phyloP scores from a whole-genome alignment of 2,888 invertebrate genomes.

The Copidosoma aretas region DNA sequence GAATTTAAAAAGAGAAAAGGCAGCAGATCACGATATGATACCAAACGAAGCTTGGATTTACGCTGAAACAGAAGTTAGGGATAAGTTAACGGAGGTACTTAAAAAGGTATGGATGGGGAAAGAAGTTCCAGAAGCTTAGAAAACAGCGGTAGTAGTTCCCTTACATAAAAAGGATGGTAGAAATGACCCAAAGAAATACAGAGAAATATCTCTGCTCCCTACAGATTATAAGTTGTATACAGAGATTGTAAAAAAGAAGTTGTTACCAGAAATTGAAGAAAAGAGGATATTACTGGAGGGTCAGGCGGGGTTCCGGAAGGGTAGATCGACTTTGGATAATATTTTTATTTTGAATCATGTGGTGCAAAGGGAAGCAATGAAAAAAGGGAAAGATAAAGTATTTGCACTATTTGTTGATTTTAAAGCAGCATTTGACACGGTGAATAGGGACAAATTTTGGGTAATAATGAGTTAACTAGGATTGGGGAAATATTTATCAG shows the following conservation, averaged over 20 bases:
- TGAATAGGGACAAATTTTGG: slow-evolving; percentile 39
- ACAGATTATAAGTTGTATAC: slow-evolving; percentile 42
- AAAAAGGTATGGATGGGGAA: slow-evolving; percentile 31
- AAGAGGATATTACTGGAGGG: slow-evolving; percentile 30
- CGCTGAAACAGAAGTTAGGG: slow-evolving; percentile 12
- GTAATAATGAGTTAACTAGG: slow-evolving; percentile 27
- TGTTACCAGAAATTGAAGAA: slow-evolving; percentile 34
- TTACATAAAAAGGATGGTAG: slow-evolving; percentile 39
- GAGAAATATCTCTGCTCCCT: slow-evolving; percentile 40
- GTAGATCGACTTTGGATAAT: slow-evolving; percentile 36
- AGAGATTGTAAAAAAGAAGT: slow-evolving; percentile 32
- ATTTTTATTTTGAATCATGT: slow-evolving; percentile 35
- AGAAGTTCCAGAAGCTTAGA: slow-evolving; percentile 39
- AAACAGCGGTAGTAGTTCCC: slow-evolving; percentile 31
- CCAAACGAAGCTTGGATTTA: slow-evolving; percentile 39
- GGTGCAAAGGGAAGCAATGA: slow-evolving; percentile 11
- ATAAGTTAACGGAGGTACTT: neutral
- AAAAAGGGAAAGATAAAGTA: slow-evolving; percentile 14
- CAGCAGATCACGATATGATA: slow-evolving; percentile 31
- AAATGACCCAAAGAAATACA: slow-evolving; percentile 37
- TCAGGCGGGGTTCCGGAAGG: slow-evolving; percentile 38
- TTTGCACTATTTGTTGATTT: slow-evolving; percentile 38
- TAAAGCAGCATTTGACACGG: slow-evolving; percentile 41
- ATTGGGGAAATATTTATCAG: slow-evolving; percentile 25
- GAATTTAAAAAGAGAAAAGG: slow-evolving; percentile 35